Evolutionary conservation across 2,888 invertebrate genomes (phyloP), one percentile per base, ranked within the genome.

Genomic region (Athalia rosae): DNA sequence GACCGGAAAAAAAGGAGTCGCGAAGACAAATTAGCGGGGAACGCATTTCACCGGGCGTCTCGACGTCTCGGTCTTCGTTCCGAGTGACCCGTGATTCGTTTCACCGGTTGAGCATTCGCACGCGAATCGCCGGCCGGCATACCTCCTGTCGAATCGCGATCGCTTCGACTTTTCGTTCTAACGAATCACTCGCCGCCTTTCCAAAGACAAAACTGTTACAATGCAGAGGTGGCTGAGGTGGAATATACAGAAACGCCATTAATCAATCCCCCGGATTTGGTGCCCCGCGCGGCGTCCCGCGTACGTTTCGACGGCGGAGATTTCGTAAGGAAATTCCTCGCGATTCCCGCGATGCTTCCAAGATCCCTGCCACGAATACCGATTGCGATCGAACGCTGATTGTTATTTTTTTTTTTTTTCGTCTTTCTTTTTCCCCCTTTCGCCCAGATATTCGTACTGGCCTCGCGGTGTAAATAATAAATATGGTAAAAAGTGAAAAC

Each of bases 401-500:
- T 28, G n/a, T n/a, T n/a, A n/a, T n/a, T n/a, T n/a, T n/a, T n/a
- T n/a, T n/a, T n/a, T n/a, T n/a, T n/a, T n/a, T n/a, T n/a, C n/a
- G 9, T 53, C 53, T n/a, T 53, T 53, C 3, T 11, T 11, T 11
- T 53, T 53, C 53, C 4, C 53, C 53, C 61, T 62, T 41, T 43
- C 11, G 62, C 11, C 5, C n/a, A 41, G 43, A 13, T 13, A 1
- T 47, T 45, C 11, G 7, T 13, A 13, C 62, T 5, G 9, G 11
- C 43, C 11, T 4, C 28, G 28, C 28, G 28, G 28, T 28, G 28
- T 28, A 28, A 28, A 28, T 28, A 28, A 28, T 28, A 28, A 28
- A 28, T 28, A 28, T 28, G 11, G 4, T 15, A 79, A 76, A 64
- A 74, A 79, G 79, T 78, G 79, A 81, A 79, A 80, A 62, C 62